Conservation (phyloP, 1,140 invertebrate species). For the Drosophila baimaii region DNA sequence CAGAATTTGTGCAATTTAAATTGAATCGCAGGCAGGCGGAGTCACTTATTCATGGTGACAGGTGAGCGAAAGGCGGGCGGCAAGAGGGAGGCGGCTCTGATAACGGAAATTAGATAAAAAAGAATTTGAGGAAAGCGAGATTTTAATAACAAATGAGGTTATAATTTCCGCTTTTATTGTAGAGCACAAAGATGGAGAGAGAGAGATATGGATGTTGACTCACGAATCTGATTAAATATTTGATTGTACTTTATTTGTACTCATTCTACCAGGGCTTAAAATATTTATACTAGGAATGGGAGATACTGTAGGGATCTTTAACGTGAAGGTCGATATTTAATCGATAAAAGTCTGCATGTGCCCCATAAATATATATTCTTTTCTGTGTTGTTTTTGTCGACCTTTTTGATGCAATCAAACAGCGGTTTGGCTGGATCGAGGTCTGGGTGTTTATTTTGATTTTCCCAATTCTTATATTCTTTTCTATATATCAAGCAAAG, state of each 20-base stretch:
- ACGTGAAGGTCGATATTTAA: too few relatives aligned
- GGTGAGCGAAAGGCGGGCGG: conserved; percentile 15
- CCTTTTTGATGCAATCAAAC: too few relatives aligned
- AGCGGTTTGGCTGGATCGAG: too few relatives aligned
- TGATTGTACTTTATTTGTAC: neutral
- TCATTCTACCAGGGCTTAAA: neutral
- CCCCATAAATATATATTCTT: too few relatives aligned
- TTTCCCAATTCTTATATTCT: too few relatives aligned
- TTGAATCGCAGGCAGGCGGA: conserved; percentile 50
- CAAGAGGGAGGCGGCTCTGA: conserved; percentile 12
- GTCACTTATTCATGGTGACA: conserved; percentile 29
- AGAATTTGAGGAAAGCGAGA: conserved; percentile 5
- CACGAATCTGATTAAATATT: conserved; percentile 22
- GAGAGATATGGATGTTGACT: neutral
- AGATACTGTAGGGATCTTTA: too few relatives aligned
- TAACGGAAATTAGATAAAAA: conserved; percentile 36
- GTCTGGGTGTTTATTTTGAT: too few relatives aligned
- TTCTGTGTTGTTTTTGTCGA: too few relatives aligned
- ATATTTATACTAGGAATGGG: too few relatives aligned
- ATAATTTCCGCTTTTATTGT: conserved; percentile 26
- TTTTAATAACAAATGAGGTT: conserved; percentile 37
- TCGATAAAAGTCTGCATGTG: too few relatives aligned
- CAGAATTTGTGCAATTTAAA: conserved; percentile 75
- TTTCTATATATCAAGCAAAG: too few relatives aligned
- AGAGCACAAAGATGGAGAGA: neutral